Percentiles rank a stretch among this genome's conserved stretches.
These are phyloP conservation scores for Lytechinus variegatus DNA, from an alignment of 35 echinoderm and acorn worm genomes.

Conservation along the genomic window DNA sequence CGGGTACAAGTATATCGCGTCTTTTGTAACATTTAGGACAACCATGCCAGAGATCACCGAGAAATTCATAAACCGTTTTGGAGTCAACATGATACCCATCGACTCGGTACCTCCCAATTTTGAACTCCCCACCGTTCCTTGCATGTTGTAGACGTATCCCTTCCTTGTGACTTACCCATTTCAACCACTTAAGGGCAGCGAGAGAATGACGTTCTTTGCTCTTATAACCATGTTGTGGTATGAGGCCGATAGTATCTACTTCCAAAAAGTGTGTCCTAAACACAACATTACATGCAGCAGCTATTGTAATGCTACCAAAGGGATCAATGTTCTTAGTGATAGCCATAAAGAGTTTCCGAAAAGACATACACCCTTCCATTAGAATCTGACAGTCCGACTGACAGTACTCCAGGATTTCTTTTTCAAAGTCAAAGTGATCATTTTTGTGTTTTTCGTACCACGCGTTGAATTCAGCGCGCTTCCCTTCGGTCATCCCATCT, in stretches of 20 bases:
- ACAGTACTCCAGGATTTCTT: slow-evolving; percentile 64
- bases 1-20: slow-evolving; percentile 9
- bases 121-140: slow-evolving; percentile 57
- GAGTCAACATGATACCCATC: slow-evolving; percentile 48
- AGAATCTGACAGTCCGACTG: slow-evolving; percentile 72
- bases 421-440: slow-evolving; percentile 47
- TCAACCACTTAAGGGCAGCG: slow-evolving; percentile 55
- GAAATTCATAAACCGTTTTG: slow-evolving; percentile 50
- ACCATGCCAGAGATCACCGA: slow-evolving; percentile 56
- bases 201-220: slow-evolving; percentile 26
- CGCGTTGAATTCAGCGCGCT: slow-evolving; percentile 7
- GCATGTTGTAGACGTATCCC: slow-evolving; percentile 60
- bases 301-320: slow-evolving; percentile 75
- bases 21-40: slow-evolving; percentile 56
- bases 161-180: slow-evolving; percentile 29
- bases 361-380: slow-evolving; percentile 54
- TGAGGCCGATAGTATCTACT: slow-evolving; percentile 58
- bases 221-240: slow-evolving; percentile 51
- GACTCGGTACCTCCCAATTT: slow-evolving; percentile 47
- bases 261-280: slow-evolving; percentile 65
- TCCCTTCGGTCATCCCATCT: slow-evolving; percentile 58
- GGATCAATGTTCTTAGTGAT: slow-evolving; percentile 49
- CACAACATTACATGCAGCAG: slow-evolving; percentile 67
- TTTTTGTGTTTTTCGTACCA: slow-evolving; percentile 65
- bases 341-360: slow-evolving; percentile 61